Conservation (phyloP, 2,797 vertebrate genomes). For the Xenopus petersii region DNA sequence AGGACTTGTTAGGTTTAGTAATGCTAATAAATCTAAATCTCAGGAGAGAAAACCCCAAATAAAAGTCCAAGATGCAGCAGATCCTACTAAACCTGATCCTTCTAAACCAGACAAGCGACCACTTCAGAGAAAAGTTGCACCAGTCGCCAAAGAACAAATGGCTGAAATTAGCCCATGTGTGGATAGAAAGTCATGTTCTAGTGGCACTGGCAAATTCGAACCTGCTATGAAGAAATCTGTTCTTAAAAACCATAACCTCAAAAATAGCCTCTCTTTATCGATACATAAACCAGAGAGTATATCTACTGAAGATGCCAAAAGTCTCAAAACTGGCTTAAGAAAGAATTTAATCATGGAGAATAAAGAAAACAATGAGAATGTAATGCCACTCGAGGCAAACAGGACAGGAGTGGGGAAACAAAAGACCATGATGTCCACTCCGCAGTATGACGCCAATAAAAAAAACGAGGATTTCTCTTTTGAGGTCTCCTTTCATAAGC, state of each 20-base stretch:
- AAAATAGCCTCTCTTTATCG: slow-evolving; percentile 54
- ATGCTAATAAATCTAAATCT: slow-evolving; percentile 60
- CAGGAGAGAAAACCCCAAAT: slow-evolving; percentile 54
- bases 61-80: slow-evolving; percentile 60
- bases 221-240: slow-evolving; percentile 57
- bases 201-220: slow-evolving; percentile 54
- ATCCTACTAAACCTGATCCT: slow-evolving; percentile 51
- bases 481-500: slow-evolving; percentile 82
- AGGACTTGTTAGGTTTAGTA: slow-evolving; percentile 82
- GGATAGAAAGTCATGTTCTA: slow-evolving; percentile 51
- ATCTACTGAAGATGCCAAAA: slow-evolving; percentile 51
- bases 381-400: slow-evolving; percentile 29
- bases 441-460: background rate
- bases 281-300: slow-evolving; percentile 48
- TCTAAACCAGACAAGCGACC: slow-evolving; percentile 58
- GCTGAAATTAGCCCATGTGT: slow-evolving; percentile 43
- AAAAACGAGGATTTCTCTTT: slow-evolving; percentile 68
- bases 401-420: slow-evolving; percentile 42
- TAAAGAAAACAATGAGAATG: slow-evolving; percentile 59
- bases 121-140: slow-evolving; percentile 75
- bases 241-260: slow-evolving; percentile 63
- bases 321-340: slow-evolving; percentile 47
- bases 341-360: slow-evolving; percentile 50
- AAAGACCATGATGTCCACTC: slow-evolving; percentile 26
- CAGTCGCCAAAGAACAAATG: slow-evolving; percentile 70